Evolutionary conservation across 2,888 invertebrate species (phyloP).

Genomic region (Osmoderma eremita): DNA sequence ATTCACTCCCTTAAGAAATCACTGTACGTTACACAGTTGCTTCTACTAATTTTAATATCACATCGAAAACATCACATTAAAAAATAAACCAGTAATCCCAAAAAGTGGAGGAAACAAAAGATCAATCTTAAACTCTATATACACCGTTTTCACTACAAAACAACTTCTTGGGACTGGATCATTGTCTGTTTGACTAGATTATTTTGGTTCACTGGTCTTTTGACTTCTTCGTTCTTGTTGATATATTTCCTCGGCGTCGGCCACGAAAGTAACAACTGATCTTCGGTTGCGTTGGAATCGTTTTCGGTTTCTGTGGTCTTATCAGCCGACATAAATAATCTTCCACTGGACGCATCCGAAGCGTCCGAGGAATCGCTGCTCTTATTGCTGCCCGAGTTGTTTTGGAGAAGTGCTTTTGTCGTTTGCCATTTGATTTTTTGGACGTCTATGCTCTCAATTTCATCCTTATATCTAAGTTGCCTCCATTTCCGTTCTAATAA

Average conservation of each 20-base stretch:
- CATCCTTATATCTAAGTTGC: conserved; percentile 55
- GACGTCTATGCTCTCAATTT: conserved; percentile 55
- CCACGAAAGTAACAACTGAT: conserved; percentile 70
- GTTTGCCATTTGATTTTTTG: conserved; percentile 50
- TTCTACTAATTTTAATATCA: conserved; percentile 51
- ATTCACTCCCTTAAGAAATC: too few relatives aligned
- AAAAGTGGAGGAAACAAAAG: conserved; percentile 39
- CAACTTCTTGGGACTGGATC: conserved; percentile 57
- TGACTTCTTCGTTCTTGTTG: conserved; percentile 46
- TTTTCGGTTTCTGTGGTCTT: conserved; percentile 46
- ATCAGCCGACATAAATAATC: conserved; percentile 62
- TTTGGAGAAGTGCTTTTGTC: conserved; percentile 56
- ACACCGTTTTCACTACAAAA: conserved; percentile 52
- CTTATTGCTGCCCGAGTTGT: conserved; percentile 52
- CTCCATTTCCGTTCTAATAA: conserved; percentile 63
- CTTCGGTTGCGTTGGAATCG: conserved; percentile 52
- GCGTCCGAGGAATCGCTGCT: conserved; percentile 66
- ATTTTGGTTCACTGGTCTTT: conserved; percentile 37
- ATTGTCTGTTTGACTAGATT: conserved; percentile 53
- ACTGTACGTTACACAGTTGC: conserved; percentile 19
- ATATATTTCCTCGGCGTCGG: conserved; percentile 60
- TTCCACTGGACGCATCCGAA: conserved; percentile 59
- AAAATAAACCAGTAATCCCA: conserved; percentile 41
- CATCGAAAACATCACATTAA: conserved; percentile 54
- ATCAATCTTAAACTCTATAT: conserved; percentile 15